phyloP scores from a whole-genome alignment of 2,113 vertebrate genomes.

The Brachypteracias leptosomus region DNA sequence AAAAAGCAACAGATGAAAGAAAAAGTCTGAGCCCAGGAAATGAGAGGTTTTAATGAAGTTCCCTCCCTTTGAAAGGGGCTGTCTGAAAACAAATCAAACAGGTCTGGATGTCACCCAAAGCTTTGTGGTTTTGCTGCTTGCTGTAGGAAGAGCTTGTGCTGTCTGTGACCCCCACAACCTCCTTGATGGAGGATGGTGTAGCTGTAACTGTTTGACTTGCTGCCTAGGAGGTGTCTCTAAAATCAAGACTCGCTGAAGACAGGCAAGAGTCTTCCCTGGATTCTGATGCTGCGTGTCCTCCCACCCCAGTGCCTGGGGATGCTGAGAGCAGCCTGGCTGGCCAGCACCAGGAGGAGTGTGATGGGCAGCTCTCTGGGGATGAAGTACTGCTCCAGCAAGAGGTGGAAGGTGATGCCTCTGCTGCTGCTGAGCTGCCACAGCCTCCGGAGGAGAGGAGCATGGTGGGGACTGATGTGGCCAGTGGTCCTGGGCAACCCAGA shows the following conservation, averaged over 20 bases:
- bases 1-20: not conserved
- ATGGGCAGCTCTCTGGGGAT: not conserved
- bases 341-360: not conserved
- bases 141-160: not conserved
- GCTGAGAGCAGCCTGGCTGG: constrained; percentile 16
- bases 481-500: not conserved
- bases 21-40: not conserved
- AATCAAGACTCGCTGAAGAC: constrained; percentile 41
- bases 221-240: constrained; percentile 56
- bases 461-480: not conserved
- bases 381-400: not conserved
- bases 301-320: not conserved
- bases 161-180: not conserved
- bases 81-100: not conserved
- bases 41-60: not conserved
- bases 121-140: not conserved
- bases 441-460: not conserved
- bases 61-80: not conserved
- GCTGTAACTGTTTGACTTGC: constrained; percentile 38
- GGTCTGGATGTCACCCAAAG: constrained; percentile 25
- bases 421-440: not conserved
- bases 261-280: constrained; percentile 36
- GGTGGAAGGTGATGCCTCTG: not conserved
- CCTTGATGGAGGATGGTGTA: not conserved
- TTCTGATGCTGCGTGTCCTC: not conserved